Percentiles rank a stretch among this genome's conserved stretches.
Conservation (phyloP, 2,888 invertebrate genomes). For the Fragum sueziense region DNA sequence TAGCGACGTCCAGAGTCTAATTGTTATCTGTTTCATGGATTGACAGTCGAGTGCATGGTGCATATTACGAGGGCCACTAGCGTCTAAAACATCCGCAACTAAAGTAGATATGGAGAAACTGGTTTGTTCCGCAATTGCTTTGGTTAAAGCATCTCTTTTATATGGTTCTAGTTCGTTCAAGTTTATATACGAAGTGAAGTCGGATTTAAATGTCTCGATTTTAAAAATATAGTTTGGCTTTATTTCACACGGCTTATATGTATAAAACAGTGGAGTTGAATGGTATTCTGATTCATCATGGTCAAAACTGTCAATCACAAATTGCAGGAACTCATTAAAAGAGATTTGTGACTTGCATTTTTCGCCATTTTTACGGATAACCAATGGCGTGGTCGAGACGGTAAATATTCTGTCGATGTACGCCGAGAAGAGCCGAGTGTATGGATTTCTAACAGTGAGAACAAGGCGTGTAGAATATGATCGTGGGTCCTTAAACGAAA, state of each 20-base stretch:
- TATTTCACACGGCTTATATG: neutral
- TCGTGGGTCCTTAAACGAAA: too few relatives aligned
- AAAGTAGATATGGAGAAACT: neutral
- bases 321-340: neutral
- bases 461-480: too few relatives aligned
- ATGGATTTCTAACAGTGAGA: neutral
- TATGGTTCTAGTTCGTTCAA: neutral
- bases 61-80: neutral
- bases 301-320: neutral
- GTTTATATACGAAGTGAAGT: neutral
- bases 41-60: neutral
- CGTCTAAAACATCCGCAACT: neutral
- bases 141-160: neutral
- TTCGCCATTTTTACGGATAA: neutral
- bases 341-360: slow-evolving; percentile 1
- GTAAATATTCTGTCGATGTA: neutral
- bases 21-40: neutral
- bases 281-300: neutral
- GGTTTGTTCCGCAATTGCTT: neutral
- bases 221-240: neutral
- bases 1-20: neutral
- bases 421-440: neutral
- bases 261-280: neutral
- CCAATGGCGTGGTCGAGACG: neutral
- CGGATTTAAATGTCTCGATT: neutral